Evolutionary conservation across 2,888 invertebrate genomes (phyloP).

Genomic region (Apodemia zela): DNA sequence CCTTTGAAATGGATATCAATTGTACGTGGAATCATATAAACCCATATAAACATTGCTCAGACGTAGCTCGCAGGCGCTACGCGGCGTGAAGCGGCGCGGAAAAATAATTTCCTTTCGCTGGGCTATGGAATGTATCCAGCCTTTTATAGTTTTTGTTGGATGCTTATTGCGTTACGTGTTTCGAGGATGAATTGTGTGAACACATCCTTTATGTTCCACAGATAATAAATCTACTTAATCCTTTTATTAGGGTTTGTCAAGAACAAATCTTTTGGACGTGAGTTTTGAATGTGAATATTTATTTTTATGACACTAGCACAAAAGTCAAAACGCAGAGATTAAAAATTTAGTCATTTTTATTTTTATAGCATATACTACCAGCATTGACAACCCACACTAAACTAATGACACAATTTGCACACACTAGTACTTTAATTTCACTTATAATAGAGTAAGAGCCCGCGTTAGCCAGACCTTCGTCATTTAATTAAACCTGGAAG

Average conservation of each 20-base stretch:
- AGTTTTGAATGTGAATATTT: not conserved
- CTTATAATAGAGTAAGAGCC: too few relatives aligned
- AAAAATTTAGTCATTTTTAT: too few relatives aligned
- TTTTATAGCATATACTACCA: too few relatives aligned
- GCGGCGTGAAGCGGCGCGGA: conserved; percentile 42
- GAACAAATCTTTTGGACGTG: conserved; percentile 3
- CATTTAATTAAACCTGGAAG: too few relatives aligned
- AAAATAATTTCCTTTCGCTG: conserved; percentile 46
- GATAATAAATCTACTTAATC: conserved; percentile 15
- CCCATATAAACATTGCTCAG: conserved; percentile 15
- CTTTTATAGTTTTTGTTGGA: conserved; percentile 25
- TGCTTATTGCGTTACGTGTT: conserved; percentile 17
- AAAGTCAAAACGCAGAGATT: too few relatives aligned
- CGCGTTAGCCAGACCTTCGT: too few relatives aligned
- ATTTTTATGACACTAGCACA: too few relatives aligned
- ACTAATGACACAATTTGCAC: too few relatives aligned
- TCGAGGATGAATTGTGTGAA: conserved; percentile 15
- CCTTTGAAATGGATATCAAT: conserved; percentile 16
- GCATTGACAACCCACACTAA: too few relatives aligned
- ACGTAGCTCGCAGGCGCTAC: conserved; percentile 30
- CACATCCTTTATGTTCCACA: conserved; percentile 12
- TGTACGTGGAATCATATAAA: conserved; percentile 16
- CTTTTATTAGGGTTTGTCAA: conserved; percentile 5
- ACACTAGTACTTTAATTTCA: too few relatives aligned
- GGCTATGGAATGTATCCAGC: conserved; percentile 30